These are phyloP conservation scores for Cynoglossus semilaevis DNA, from an alignment of 2,113 vertebrate genomes.

Conservation along the genomic window DNA sequence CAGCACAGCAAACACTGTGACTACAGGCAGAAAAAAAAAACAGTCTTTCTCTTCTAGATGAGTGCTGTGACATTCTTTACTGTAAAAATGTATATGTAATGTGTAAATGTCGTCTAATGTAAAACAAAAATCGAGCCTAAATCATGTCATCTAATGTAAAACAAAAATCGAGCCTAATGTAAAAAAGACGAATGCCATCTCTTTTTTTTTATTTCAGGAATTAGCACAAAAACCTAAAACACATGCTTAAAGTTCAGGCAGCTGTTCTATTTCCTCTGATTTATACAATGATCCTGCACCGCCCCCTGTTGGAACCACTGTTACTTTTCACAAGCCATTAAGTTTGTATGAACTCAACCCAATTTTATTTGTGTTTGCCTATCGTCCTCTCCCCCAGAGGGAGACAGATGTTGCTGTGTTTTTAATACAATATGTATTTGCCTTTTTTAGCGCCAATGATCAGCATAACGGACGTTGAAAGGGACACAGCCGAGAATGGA, in stretches of 20 bases:
- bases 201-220: neutral
- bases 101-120: too few species aligned
- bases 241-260: slow-evolving; percentile 3
- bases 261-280: neutral
- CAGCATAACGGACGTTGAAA: slow-evolving; percentile 77
- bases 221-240: neutral
- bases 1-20: neutral
- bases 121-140: too few species aligned
- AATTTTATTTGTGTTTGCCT: too few species aligned
- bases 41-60: neutral
- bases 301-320: slow-evolving; percentile 61
- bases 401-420: neutral
- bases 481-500: slow-evolving; percentile 64
- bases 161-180: too few species aligned
- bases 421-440: neutral
- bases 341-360: too few species aligned
- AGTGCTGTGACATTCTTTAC: neutral
- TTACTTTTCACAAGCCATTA: neutral
- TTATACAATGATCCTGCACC: neutral
- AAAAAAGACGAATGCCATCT: too few species aligned
- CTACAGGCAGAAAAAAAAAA: neutral
- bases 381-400: too few species aligned
- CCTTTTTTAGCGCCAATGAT: slow-evolving; percentile 78
- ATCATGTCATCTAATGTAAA: too few species aligned
- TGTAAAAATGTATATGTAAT: neutral